These are phyloP conservation scores for Leucophenga montana DNA, from an alignment of 2,888 invertebrate genomes.

Conservation along the genomic window DNA sequence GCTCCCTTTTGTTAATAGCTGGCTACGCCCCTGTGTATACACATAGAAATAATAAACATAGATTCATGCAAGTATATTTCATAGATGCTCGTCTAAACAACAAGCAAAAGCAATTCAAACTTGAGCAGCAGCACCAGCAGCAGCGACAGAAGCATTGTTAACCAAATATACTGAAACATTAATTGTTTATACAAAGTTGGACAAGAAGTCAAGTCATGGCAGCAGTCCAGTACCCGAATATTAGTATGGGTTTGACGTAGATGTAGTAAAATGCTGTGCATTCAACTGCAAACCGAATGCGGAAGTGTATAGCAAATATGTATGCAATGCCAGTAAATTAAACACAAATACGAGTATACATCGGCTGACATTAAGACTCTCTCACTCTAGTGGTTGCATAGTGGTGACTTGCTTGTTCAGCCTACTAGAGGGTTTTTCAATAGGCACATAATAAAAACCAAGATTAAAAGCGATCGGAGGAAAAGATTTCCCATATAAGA, in stretches of 20 bases:
- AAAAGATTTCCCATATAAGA: too few relatives aligned
- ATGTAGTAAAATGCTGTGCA: not conserved
- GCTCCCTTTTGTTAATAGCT: too few relatives aligned
- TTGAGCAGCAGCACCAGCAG: constrained; percentile 47
- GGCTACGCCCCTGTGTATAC: too few relatives aligned
- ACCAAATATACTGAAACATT: constrained; percentile 69
- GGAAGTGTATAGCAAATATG: not conserved
- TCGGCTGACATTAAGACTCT: not conserved
- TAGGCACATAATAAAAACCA: too few relatives aligned
- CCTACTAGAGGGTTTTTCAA: too few relatives aligned
- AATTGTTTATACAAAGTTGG: constrained; percentile 60
- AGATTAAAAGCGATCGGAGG: too few relatives aligned
- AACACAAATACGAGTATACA: not conserved
- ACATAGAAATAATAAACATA: too few relatives aligned
- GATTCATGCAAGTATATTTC: too few relatives aligned
- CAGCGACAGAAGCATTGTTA: constrained; percentile 43
- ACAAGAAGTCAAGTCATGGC: not conserved
- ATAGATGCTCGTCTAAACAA: not conserved
- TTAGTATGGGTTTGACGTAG: too few relatives aligned
- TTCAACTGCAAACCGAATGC: not conserved
- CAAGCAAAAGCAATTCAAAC: not conserved
- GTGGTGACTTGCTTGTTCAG: not conserved
- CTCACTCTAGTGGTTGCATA: not conserved
- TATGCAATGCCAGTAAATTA: not conserved
- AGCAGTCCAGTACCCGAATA: too few relatives aligned